Conservation (phyloP, 2,113 vertebrate species). For the Myxocyprinus asiaticus region DNA sequence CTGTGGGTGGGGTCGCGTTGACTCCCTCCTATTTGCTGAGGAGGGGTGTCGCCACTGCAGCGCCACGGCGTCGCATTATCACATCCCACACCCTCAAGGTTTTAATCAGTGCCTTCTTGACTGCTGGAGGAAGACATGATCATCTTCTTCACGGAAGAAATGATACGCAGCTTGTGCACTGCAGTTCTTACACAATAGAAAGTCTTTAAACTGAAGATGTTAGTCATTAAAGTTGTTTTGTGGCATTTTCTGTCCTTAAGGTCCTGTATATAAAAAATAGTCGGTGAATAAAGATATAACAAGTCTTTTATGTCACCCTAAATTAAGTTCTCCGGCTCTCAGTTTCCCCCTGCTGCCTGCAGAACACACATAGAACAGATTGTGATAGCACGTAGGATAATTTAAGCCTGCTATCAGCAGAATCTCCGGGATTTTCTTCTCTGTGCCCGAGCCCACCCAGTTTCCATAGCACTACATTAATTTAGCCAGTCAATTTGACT, state of each 20-base stretch:
- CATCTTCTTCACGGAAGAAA: constrained; percentile 68
- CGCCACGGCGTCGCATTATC: constrained; percentile 59
- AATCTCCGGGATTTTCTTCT: constrained; percentile 67
- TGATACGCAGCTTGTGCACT: constrained; percentile 51
- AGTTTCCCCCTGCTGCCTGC: background rate
- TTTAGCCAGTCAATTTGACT: constrained; percentile 88
- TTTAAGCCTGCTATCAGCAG: too few species aligned
- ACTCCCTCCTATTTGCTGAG: constrained; percentile 43
- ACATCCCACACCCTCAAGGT: constrained; percentile 55
- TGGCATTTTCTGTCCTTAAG: background rate
- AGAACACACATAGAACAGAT: too few species aligned
- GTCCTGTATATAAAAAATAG: too few species aligned
- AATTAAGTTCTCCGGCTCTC: background rate
- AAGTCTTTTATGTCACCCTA: background rate
- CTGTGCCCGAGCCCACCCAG: constrained; percentile 80
- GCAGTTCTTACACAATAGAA: background rate
- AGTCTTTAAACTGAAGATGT: background rate
- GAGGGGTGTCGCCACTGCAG: constrained; percentile 66
- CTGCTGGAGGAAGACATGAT: constrained; percentile 62
- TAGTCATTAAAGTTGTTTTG: background rate
- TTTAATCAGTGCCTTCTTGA: constrained; percentile 69
- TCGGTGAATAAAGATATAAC: constrained; percentile 10
- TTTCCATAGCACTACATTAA: constrained; percentile 79
- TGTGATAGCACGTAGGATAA: too few species aligned
- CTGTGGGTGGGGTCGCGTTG: constrained; percentile 65